Evolutionary conservation across 2,888 invertebrate genomes (phyloP).

Genomic region (Trilocha varians): DNA sequence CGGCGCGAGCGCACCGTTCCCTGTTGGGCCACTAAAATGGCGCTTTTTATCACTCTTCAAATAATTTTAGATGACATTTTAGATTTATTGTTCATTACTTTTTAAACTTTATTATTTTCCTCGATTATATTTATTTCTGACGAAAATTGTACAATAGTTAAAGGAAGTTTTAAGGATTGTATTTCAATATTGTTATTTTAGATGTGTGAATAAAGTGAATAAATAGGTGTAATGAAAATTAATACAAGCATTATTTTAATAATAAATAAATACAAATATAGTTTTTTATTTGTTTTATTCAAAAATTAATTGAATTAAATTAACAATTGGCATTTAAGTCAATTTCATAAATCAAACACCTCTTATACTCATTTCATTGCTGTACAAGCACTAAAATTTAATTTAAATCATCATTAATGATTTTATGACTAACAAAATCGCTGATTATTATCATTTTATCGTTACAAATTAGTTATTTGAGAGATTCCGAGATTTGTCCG

Average conservation of each 20-base stretch:
- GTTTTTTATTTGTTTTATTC: no score
- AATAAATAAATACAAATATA: neutral
- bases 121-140: no score
- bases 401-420: neutral
- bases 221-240: no score
- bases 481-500: conserved; percentile 36
- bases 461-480: conserved; percentile 33
- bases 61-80: conserved; percentile 8
- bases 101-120: no score
- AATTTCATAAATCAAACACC: neutral
- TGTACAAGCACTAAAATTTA: neutral
- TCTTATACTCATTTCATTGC: neutral
- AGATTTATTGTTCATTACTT: no score
- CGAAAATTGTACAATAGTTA: no score
- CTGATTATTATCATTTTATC: conserved; percentile 27
- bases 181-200: no score
- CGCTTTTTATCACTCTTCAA: conserved; percentile 23
- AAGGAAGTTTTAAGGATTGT: no score
- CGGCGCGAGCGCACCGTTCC: conserved; percentile 45
- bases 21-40: conserved; percentile 53
- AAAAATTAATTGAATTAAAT: no score
- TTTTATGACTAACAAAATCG: neutral
- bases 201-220: no score
- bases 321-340: neutral
- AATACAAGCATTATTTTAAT: conserved; percentile 6